Evolutionary conservation across 2,797 vertebrate species (phyloP), one percentile per base, ranked within the genome.

Genomic region (Pipistrellus kuhlii): DNA sequence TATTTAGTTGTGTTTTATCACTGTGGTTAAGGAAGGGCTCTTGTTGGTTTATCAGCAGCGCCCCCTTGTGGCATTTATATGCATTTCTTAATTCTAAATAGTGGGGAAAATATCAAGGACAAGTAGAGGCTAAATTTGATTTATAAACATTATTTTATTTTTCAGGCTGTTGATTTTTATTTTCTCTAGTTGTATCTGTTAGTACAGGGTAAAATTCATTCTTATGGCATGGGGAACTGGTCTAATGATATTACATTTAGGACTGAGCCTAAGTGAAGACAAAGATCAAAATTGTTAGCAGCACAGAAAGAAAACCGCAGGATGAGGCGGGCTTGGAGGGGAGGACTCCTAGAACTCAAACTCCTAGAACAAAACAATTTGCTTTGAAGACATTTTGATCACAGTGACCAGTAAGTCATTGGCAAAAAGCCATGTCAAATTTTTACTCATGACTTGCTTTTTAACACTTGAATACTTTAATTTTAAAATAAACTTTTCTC

Each of bases 21-120:
- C 5, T 6, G 4, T 8, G 38, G 48, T 21, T 32, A 13, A 11
- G 9, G 9, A 1, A 68, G 32, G 48, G 9, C 5, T 10, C 85
- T 53, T 27, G 95, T 98, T 75, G 71, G 73, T 94, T 98, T 97
- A 64, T 90, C 94, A 90, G 77, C 90, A 97, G 97, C 97, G 20
- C 95, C 98, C 97, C 85, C 98, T 98, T 95, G 98, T 51, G 98
- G 97, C 69, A 3, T 20, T 53, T 92, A 6, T 38, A 9, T 38
- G 94, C 83, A 93, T 97, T 97, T 94, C 97, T 62, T 8, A 17
- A 68, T 59, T 81, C 35, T 69, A 68, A 83, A 68, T 14, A 18
- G 27, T 17, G 53, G 0, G 17, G 13, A 23, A 25, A 5, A 13
- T 20, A 30, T 44, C 15, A 9, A n/a, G 66, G 46, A n/a, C 73